Evolutionary conservation across 2,113 vertebrate genomes (phyloP), one percentile per base, ranked within the genome.

Genomic region (Oncorhynchus keta): DNA sequence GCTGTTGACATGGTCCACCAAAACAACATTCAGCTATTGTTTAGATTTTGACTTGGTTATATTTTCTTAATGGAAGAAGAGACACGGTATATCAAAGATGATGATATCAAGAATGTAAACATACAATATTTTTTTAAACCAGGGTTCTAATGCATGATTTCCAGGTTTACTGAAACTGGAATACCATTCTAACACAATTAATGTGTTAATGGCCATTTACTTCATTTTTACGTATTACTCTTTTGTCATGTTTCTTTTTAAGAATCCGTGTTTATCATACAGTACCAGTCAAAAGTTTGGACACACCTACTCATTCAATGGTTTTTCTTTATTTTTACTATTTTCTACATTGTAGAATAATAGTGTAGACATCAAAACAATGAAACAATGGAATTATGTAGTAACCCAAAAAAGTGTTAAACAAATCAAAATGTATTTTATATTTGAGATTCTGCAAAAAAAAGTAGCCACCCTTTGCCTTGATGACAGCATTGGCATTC

Each of bases 21-120:
- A 88, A 88, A 87, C 67, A 81, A 86, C 76, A 84, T 81, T 20
- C 51, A 28, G 16, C 5, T 59, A 68, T 83, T 72, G 78, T 86
- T 90, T 86, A 81, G 84, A 74, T n/a, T 59, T 88, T 72, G 71
- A 86, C 86, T 81, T 85, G 76, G 72, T 86, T 91, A 86, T 93
- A 93, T 93, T 92, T 92, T 92, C 86, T 91, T 93, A 92, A 85
- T 84, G 82, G 79, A 71, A 83, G 87, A 84, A 79, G 80, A 78
- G 75, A 83, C 32, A 86, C 87, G 73, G 68, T 45, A 11, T 45
- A 45, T 45, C 9, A 45, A 11, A 45, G 39, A 65, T 74, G 80
- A 83, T 84, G 88, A 89, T 90, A 84, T 88, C 86, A 87, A 85
- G 57, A 83, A 91, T 88, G 86, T 87, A 82, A 74, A 51, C 82